Base-by-base conservation (phyloP, 1,140 invertebrate genomes). In the Antheraea mylitta region DNA sequence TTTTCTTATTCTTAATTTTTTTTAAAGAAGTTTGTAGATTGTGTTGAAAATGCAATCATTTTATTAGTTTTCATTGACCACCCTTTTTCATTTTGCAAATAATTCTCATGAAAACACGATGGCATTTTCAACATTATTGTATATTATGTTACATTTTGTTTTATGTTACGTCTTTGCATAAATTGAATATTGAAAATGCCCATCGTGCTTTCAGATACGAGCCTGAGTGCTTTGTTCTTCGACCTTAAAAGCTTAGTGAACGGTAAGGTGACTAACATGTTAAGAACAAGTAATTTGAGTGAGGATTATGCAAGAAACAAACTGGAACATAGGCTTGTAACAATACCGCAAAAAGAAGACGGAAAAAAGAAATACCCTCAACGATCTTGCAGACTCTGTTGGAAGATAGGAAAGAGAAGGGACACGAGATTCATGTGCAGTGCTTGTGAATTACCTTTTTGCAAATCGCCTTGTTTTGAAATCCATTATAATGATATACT, bases 301-400 rank as follows among this genome's bases (percentile, higher is more conserved):
- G 87, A 90, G 58, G 88, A 92, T 38, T 80, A 79, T 58, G 70
- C 85, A 67, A 85, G 79, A 68, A 78, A 75, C 19, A 72, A 78
- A 7, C 61, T 86, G 42, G 87, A 92, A 64, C 92, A 92, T 73
- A 85, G 86, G 30, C 84, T 93, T 38, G 74, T 90, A 11, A 92
- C 92, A 11, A 93, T 93, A 64, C 92, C 92, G 30, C 92, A 93
- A 70, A 92, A 92, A 70, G 92, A 92, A 84, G 91, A 93, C 71
- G 92, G 92, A 13, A 93, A 93, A 79, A 93, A 93, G 80, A 93
- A 93, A 66, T 93, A 93, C 74, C 92, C 92, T 3, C 92, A 93
- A 69, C 78, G 91, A 7, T 92, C 91, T 0, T 93, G 92, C 69
- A 83, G 91, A 58, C 83, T 91, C 13, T 93, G 92, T 66, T 93